Conservation (phyloP, 2,888 invertebrate genomes). For the Zygogramma bicolorata region DNA sequence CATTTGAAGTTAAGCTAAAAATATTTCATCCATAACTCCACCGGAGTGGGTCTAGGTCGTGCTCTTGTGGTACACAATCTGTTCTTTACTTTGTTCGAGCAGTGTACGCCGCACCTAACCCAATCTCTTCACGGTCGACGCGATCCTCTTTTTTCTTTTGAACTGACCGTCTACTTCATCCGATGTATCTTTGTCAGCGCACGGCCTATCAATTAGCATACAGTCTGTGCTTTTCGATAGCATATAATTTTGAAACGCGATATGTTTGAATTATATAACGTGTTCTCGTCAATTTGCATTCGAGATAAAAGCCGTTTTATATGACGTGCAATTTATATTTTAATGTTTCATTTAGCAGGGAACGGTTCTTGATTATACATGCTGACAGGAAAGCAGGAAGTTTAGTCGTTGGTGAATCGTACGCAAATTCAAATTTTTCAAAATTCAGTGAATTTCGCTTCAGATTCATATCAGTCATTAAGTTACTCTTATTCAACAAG, state of each 20-base stretch:
- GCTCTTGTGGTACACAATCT: background rate
- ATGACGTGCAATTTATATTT: conserved; percentile 36
- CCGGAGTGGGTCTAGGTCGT: no score
- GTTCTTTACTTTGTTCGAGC: background rate
- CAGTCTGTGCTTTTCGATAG: conserved; percentile 23
- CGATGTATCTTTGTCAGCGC: conserved; percentile 46
- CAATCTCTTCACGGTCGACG: conserved; percentile 19
- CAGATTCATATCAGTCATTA: no score
- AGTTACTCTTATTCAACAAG: no score
- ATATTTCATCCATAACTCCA: no score
- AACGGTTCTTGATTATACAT: conserved; percentile 19
- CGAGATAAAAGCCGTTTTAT: conserved; percentile 32
- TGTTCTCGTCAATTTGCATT: conserved; percentile 25
- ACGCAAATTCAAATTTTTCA: background rate
- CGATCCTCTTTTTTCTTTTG: conserved; percentile 5
- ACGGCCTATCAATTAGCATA: conserved; percentile 46
- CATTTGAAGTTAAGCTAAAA: no score
- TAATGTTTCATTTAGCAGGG: conserved; percentile 28
- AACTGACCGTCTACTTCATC: conserved; percentile 48
- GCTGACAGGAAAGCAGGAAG: background rate
- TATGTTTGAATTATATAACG: conserved; percentile 44
- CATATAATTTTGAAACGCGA: conserved; percentile 42
- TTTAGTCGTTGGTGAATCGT: background rate
- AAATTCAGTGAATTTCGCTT: background rate
- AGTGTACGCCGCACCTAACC: conserved; percentile 18